Percentiles rank a stretch among this genome's conserved stretches.
Conservation (phyloP, 1,140 invertebrate species). For the Drosophila nigrodunni region DNA sequence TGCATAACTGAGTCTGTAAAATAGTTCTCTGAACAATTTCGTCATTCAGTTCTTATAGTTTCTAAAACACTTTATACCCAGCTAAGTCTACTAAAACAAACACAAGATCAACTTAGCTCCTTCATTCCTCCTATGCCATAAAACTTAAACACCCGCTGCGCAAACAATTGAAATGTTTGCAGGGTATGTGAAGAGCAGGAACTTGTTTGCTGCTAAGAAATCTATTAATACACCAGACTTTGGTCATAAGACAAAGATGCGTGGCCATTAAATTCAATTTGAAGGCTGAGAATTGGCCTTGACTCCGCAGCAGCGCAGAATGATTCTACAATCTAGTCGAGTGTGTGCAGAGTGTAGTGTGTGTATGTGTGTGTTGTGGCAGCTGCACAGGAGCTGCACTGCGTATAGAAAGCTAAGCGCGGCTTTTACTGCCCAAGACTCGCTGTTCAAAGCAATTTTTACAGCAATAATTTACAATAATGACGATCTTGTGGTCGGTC, state of each 20-base stretch:
- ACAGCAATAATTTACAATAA: slow-evolving; percentile 83
- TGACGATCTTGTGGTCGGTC: slow-evolving; percentile 65
- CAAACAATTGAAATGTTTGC: not conserved
- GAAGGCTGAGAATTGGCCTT: slow-evolving; percentile 81
- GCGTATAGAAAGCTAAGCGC: slow-evolving; percentile 41
- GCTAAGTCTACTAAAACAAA: no score
- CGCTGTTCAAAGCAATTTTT: slow-evolving; percentile 68
- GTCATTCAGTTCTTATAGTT: no score
- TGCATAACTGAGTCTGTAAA: no score
- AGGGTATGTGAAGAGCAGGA: slow-evolving; percentile 33
- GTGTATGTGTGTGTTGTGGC: not conserved
- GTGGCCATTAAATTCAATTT: slow-evolving; percentile 83
- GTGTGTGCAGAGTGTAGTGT: not conserved
- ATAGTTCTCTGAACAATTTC: no score
- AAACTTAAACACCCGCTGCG: not conserved
- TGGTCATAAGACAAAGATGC: slow-evolving; percentile 81
- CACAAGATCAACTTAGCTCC: no score
- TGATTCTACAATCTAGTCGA: slow-evolving; percentile 13
- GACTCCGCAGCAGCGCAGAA: slow-evolving; percentile 34
- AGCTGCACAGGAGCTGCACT: slow-evolving; percentile 11
- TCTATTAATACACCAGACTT: slow-evolving; percentile 77
- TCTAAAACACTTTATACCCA: no score
- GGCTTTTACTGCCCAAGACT: slow-evolving; percentile 46
- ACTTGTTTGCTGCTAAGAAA: slow-evolving; percentile 67
- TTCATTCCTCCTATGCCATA: no score